Evolutionary conservation across 2,888 invertebrate genomes (phyloP).

Genomic region (Morpho deidamia): DNA sequence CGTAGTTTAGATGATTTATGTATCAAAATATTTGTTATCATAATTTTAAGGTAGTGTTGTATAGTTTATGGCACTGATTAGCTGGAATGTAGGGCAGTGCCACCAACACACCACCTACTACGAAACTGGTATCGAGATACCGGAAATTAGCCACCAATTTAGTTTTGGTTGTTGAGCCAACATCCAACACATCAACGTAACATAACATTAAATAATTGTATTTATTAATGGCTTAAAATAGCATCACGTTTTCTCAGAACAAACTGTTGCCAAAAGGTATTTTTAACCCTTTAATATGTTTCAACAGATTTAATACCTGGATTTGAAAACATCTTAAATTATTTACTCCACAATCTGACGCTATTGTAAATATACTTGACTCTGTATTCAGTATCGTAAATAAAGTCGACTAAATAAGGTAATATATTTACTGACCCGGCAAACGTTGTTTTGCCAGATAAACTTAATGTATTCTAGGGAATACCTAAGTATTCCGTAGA

Average conservation of each 20-base stretch:
- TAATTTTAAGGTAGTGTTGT: conserved; percentile 21
- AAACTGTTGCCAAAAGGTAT: conserved; percentile 18
- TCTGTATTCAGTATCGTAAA: too few relatives aligned
- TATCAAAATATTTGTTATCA: conserved; percentile 26
- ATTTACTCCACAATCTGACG: neutral
- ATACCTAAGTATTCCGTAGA: too few relatives aligned
- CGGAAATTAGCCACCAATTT: conserved; percentile 20
- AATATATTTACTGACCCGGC: too few relatives aligned
- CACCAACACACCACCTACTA: conserved; percentile 28
- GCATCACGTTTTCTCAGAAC: conserved; percentile 11
- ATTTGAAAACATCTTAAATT: neutral
- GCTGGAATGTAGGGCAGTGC: conserved; percentile 22
- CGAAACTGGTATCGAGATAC: conserved; percentile 15
- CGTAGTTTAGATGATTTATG: conserved; percentile 22
- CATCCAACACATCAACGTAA: conserved; percentile 10
- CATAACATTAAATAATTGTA: conserved; percentile 10
- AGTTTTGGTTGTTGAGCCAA: conserved; percentile 13
- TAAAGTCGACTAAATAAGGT: neutral
- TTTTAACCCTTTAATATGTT: neutral
- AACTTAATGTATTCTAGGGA: too few relatives aligned
- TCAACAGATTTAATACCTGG: neutral
- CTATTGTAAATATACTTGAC: neutral
- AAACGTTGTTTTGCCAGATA: too few relatives aligned
- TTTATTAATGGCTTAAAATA: conserved; percentile 12
- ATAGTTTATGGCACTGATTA: conserved; percentile 25